Conservation (phyloP, 2,797 vertebrate species). For the Oreochromis grahami region DNA sequence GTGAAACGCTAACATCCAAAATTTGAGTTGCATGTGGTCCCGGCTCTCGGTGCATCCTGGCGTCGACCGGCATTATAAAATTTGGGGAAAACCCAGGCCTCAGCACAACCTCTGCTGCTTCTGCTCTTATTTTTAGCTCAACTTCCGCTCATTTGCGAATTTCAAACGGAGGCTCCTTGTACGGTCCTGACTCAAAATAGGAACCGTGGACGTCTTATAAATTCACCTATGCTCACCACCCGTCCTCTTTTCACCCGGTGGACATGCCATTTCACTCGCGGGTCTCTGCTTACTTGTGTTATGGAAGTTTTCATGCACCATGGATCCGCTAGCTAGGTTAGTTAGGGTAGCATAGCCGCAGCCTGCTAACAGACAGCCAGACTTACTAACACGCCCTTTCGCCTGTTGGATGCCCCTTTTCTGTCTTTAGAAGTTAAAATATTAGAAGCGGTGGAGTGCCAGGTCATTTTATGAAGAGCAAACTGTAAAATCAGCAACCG, state of each 20-base stretch:
- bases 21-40: neutral
- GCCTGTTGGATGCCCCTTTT: neutral
- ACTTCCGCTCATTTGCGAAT: slow-evolving; percentile 74
- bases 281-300: neutral
- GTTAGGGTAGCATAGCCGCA: slow-evolving; percentile 50
- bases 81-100: slow-evolving; percentile 23
- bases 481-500: neutral
- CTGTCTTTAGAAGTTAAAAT: neutral
- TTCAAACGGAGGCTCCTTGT: slow-evolving; percentile 74
- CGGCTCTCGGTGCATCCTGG: neutral
- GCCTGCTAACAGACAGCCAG: slow-evolving; percentile 34
- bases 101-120: slow-evolving; percentile 34
- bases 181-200: slow-evolving; percentile 75
- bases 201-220: slow-evolving; percentile 31
- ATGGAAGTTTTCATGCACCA: slow-evolving; percentile 47
- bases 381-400: slow-evolving; percentile 63
- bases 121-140: slow-evolving; percentile 78
- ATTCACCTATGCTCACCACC: neutral
- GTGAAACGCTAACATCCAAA: accelerated
- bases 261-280: neutral
- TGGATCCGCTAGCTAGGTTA: slow-evolving; percentile 36
- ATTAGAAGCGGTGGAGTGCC: neutral
- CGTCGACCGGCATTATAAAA: neutral
- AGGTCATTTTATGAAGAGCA: neutral
- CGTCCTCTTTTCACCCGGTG: neutral